These are phyloP conservation scores for Gopherus evgoodei DNA, from an alignment of 2,113 vertebrate genomes.

Conservation along the genomic window DNA sequence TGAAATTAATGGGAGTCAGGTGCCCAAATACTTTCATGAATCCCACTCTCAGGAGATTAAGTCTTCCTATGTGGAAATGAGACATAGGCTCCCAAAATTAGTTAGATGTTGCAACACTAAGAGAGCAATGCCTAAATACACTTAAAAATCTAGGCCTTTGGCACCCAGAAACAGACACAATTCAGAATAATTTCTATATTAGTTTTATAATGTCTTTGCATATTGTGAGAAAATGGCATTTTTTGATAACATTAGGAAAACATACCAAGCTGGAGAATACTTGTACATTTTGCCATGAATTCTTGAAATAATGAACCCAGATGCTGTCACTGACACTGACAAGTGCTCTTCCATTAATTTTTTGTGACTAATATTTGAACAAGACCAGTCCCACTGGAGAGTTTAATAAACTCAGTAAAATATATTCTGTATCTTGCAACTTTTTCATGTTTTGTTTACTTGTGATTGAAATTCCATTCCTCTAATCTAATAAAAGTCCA, in stretches of 20 bases:
- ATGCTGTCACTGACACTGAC: not conserved
- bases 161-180: not conserved
- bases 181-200: not conserved
- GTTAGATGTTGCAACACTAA: not conserved
- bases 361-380: not conserved
- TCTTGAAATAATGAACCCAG: not conserved
- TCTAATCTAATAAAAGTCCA: not conserved
- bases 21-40: not conserved
- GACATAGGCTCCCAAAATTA: not conserved
- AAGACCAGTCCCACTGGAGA: not conserved
- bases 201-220: not conserved
- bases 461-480: not conserved
- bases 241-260: not conserved
- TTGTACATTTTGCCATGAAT: not conserved
- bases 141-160: not conserved
- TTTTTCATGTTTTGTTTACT: not conserved
- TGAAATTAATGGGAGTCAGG: not conserved
- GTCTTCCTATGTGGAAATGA: not conserved
- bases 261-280: not conserved
- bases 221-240: not conserved
- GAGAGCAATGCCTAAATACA: not conserved
- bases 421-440: not conserved
- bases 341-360: not conserved
- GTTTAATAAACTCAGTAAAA: not conserved
- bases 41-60: not conserved